Conservation (phyloP, 2,888 invertebrate genomes). For the Caenorhabditis afra region DNA sequence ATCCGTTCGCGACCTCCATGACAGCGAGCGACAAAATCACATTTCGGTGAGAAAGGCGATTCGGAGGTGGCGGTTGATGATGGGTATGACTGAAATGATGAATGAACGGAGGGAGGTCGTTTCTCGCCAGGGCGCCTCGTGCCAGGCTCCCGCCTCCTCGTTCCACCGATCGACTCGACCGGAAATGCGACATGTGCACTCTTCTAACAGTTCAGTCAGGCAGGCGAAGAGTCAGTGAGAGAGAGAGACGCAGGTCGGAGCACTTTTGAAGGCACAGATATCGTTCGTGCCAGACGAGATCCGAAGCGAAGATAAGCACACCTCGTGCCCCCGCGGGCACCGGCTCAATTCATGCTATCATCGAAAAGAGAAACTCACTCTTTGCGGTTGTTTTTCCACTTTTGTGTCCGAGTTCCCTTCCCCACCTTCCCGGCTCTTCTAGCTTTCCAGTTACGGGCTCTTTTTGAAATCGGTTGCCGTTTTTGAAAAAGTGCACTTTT, state of each 20-base stretch:
- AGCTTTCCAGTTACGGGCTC: too few species aligned
- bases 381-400: too few species aligned
- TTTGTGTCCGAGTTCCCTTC: too few species aligned
- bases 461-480: too few species aligned
- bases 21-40: conserved; percentile 33
- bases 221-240: not conserved
- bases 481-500: too few species aligned
- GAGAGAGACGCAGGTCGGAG: not conserved
- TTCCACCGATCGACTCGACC: conserved; percentile 12
- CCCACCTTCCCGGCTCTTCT: too few species aligned
- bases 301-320: too few species aligned
- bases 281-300: too few species aligned
- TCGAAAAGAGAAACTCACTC: too few species aligned
- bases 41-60: conserved; percentile 1
- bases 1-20: conserved; percentile 31
- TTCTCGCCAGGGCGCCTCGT: conserved; percentile 16
- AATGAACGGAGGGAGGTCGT: conserved; percentile 31
- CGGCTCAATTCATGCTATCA: too few species aligned
- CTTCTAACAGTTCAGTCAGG: not conserved
- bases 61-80: conserved; percentile 16
- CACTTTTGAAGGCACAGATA: too few species aligned
- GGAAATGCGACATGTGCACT: conserved; percentile 3
- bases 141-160: conserved; percentile 11
- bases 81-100: conserved; percentile 53
- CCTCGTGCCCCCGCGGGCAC: too few species aligned